Evolutionary conservation across 2,888 invertebrate species (phyloP), one percentile per base, ranked within the genome.

Genomic region (Apamea epomidion): DNA sequence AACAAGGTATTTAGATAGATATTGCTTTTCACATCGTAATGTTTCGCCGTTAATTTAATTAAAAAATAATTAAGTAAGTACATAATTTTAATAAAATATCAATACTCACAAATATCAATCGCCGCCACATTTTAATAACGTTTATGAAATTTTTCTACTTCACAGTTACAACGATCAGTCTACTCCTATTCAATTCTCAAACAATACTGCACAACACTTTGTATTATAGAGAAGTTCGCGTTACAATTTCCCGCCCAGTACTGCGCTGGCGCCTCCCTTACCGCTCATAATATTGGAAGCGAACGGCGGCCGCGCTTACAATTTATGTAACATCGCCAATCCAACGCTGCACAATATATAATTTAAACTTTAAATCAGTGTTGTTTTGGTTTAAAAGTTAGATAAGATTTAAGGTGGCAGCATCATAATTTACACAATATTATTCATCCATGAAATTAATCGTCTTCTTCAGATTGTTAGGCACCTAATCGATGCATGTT

Each of bases 261-360:
- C 93, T 92, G 94, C 93, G 93, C 93, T 89, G 91, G 94, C 94
- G 93, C 91, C 90, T 92, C 92, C 89, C 90, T 87, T 89, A 90
- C 92, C 84, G 91, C 69, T 91, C 92, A 92, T 92, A 93, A 91
- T 94, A 95, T 94, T 95, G 94, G 92, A 92, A 90, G 93, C 95
- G 93, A 90, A 92, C 93, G 91, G 92, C 92, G 83, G 91, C 91
- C 91, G 92, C 91, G 88, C 93, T 92, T 90, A 92, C 92, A 91
- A 93, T 96, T 96, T 96, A 97, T 97, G 95, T 94, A 94, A 95
- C 94, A 92, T 93, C 91, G 92, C 87, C 95, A 94, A 93, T 93
- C 93, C 91, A 91, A 90, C 89, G 88, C 92, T 93, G 87, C 92
- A 93, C 93, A 93, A 93, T 93, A 91, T 91, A 93, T 93, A 93